Base-by-base conservation (phyloP, 2,113 vertebrate genomes). In the Petrocephalus zakoni region DNA sequence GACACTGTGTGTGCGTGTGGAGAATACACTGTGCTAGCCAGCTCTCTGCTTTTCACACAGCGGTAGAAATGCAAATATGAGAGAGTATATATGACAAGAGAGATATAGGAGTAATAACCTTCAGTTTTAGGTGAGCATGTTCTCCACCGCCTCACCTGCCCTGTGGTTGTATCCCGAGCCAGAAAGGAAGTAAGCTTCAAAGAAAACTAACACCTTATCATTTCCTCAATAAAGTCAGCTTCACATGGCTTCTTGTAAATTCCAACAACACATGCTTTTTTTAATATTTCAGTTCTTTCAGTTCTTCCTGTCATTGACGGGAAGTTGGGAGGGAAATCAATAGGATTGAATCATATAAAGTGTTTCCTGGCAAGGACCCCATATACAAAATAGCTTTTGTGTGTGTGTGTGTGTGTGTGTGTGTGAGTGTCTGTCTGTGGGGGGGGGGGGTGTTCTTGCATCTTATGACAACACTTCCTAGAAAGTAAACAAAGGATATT, bases 301-400 rank as follows among this genome's bases (percentile, higher is more conserved):
- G 42, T 42, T 47, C 53, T 6, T 87, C 56, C 34, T 61, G 56
- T 64, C 56, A 46, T 61, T 87, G 85, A 87, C 37, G 55, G 53
- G 85, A 87, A 87, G 15, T 64, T 42, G 55, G 55, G 85, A 87
- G 55, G 7, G 52, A 58, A 61, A 61, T 58, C 55, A 87, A 87
- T 87, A 87, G 55, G 84, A 53, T 34, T 87, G 55, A 87, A 87
- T 87, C 85, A 42, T 87, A 46, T 61, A 53, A 87, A 61, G 55
- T 22, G 15, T 56, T 86, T 86, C 84, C 84, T 34, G 84, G 84
- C 84, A 86, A 56, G 52, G 49, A 86, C 6, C 2, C n/a, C 84
- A 53, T 15, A 34, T 49, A 86, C 49, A 86, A 53, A 86, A 53
- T 29, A 75, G 29, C 68, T 75, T 19, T 19, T 55, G 53, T 55